Evolutionary conservation across 30 jellyfish, hydroid and myxozoan species (phyloP).

Genomic region (Cassiopea xamachana): DNA sequence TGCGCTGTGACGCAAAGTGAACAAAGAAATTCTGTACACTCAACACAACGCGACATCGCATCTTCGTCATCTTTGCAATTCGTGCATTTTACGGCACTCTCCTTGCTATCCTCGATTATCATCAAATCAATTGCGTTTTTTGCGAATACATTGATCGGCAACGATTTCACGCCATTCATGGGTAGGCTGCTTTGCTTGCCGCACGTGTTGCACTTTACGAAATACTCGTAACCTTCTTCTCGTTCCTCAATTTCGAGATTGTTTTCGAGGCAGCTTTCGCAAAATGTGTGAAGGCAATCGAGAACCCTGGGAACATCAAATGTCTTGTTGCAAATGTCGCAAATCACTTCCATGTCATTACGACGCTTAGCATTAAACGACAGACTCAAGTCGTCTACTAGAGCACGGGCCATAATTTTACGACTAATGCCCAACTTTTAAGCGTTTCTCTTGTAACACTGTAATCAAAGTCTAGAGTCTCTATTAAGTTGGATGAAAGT

Average conservation of each 20-base stretch:
- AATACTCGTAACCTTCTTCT: slow-evolving; percentile 46
- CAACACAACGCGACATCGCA: slow-evolving; percentile 97
- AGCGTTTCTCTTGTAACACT: background rate
- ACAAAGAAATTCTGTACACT: slow-evolving; percentile 93
- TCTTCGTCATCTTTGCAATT: slow-evolving; percentile 84
- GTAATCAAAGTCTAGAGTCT: background rate
- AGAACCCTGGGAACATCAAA: slow-evolving; percentile 85
- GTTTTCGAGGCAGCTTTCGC: slow-evolving; percentile 91
- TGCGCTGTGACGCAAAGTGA: slow-evolving; percentile 92
- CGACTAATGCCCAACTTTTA: background rate
- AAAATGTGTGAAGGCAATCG: slow-evolving; percentile 90
- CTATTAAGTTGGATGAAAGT: too few species aligned
- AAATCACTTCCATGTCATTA: slow-evolving; percentile 78
- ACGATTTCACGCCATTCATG: slow-evolving; percentile 69
- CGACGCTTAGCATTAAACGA: slow-evolving; percentile 60
- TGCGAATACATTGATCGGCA: slow-evolving; percentile 93
- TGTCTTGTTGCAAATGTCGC: slow-evolving; percentile 76
- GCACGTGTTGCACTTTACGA: slow-evolving; percentile 78
- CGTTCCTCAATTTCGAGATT: slow-evolving; percentile 73
- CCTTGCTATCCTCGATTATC: slow-evolving; percentile 87
- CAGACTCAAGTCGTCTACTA: slow-evolving; percentile 54
- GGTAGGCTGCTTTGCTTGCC: slow-evolving; percentile 77
- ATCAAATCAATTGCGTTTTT: slow-evolving; percentile 87
- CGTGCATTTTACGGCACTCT: slow-evolving; percentile 83
- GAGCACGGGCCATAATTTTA: slow-evolving; percentile 56